Evolutionary conservation across 53 echinoderm and acorn worm species (phyloP), one percentile per base, ranked within the genome.

Genomic region (Patiria pectinifera): DNA sequence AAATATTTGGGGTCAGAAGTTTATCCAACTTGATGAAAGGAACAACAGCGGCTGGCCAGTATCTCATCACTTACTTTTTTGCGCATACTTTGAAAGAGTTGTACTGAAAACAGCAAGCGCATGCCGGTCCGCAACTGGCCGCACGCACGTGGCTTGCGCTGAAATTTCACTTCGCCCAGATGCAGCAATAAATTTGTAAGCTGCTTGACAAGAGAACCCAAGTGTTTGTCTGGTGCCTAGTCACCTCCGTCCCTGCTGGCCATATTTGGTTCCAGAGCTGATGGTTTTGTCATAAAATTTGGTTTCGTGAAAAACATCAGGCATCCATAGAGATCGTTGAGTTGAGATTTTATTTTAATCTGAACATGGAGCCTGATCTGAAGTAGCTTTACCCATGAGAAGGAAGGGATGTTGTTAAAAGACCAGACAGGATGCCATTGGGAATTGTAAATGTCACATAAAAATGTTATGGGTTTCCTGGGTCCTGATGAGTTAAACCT

Each of bases 1-100:
- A 87, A 87, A 87, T 87, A 87, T 87, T 87, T 87, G 76, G 87
- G 87, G 87, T 87, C 87, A 87, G 76, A 77, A 87, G 87, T 87
- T 87, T 87, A 87, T 86, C 59, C 87, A 59, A 53, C 76, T 48
- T 78, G 87, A 87, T 78, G 87, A 87, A 87, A 87, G 53, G 45
- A 23, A 76, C 14, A 35, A 78, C 16, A 87, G 35, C 4, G 13
- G 16, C 4, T 47, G 24, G 14, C 53, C 53, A 53, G 45, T 59
- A 77, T 87, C 78, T 87, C 87, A 60, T 59, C 87, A 78, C 87
- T 78, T 87, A 53, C 87, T 72, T 47, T 87, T 87, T 60, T 59
- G 59, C 26, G 59, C 53, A 82, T 58, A 58, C 76, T 43, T 78
- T 76, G 76, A 84, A 35, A 87, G 26, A 87, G 77, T 60, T 78